Evolutionary conservation across 2,797 vertebrate genomes (phyloP).

Genomic region (Alauda arvensis): DNA sequence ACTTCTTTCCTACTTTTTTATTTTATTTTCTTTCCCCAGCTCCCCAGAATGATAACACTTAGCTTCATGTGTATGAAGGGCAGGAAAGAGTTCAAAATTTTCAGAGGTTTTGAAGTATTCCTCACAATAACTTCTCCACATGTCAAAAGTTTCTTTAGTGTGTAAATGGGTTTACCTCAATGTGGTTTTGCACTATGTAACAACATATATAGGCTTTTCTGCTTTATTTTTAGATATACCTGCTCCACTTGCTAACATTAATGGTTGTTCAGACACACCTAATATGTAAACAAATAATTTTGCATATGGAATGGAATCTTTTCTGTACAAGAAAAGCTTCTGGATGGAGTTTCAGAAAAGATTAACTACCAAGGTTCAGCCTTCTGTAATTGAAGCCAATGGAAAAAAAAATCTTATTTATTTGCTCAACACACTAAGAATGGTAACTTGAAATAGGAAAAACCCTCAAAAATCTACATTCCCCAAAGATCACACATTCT

Average conservation of each 20-base stretch:
- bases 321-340: not conserved
- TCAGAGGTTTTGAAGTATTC: not conserved
- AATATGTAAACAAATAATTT: not conserved
- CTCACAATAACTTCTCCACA: not conserved
- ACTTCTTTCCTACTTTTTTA: not conserved
- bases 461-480: not conserved
- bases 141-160: not conserved
- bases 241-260: not conserved
- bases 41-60: not conserved
- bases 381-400: not conserved
- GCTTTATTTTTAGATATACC: not conserved
- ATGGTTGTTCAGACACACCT: not conserved
- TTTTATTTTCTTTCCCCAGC: not conserved
- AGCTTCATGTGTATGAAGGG: not conserved
- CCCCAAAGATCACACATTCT: not conserved
- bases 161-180: not conserved
- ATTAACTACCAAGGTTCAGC: not conserved
- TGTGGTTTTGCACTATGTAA: not conserved
- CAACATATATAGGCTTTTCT: not conserved
- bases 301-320: not conserved
- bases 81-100: not conserved
- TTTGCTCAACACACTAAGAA: not conserved
- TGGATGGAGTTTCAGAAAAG: not conserved
- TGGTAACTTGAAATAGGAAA: not conserved
- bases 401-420: not conserved